Base-by-base conservation (phyloP, 2,888 invertebrate species). In the Nebria brevicollis region DNA sequence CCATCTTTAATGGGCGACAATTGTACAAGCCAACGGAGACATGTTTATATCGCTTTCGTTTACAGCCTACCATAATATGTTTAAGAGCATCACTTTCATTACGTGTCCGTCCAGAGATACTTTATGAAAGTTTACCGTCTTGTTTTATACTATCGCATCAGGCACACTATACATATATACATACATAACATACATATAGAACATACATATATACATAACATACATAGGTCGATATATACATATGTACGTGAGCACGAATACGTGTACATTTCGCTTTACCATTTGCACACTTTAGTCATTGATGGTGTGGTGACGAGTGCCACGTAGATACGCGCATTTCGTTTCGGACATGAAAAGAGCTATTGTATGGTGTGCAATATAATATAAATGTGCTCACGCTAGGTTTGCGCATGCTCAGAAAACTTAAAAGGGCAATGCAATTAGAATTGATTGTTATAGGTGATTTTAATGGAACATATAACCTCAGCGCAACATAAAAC, bases 361-460 rank as follows among this genome's bases (percentile, higher is more conserved):
- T 54, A 54, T 54, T 54, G 54, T 13, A 54, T 54, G 4, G 54
- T 54, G 54, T 11, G 13, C 54, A 54, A 54, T 54, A 54, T 54
- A 54, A 54, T 54, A 54, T 54, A 54, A 11, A 54, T 54, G 54
- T 54, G 13, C 54, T 54, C 54, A 54, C 54, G 54, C 54, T 54
- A 13, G 54, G 8, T 54, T 54, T 54, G 54, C 54, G 54, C 54
- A 54, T 54, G 54, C 54, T 54, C 54, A 54, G 5, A 7, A 54
- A 65, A n/a, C 86, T 87, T 88, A 88, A 88, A 87, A 87, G 87
- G 87, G 87, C 86, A 86, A 86, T 87, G 87, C 88, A 88, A 88
- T 88, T 88, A 88, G 86, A 88, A 88, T 87, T 88, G 88, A 88
- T 88, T 87, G 88, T 87, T 87, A 87, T 87, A 87, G 87, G 88